Percentiles rank a stretch among this genome's conserved stretches.
These are phyloP conservation scores for Sipunculus nudus DNA, from an alignment of 2,888 invertebrate genomes.

Conservation along the genomic window DNA sequence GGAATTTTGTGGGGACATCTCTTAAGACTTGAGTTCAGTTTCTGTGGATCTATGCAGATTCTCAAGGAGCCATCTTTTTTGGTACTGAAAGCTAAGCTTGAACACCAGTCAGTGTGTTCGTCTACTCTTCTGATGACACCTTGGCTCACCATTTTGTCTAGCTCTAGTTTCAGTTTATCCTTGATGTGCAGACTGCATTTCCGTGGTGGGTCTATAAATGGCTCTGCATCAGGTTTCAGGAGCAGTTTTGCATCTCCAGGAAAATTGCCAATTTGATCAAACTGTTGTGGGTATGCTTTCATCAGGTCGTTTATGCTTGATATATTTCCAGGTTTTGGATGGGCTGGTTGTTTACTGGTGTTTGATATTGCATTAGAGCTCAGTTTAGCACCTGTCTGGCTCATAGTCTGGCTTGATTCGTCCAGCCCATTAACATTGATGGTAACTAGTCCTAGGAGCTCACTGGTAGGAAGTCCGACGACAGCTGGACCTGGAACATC, in stretches of 20 bases:
- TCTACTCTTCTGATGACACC: slow-evolving; percentile 20
- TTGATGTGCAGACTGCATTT: slow-evolving; percentile 9
- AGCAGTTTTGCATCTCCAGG: slow-evolving; percentile 3
- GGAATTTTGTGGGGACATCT: slow-evolving; percentile 18
- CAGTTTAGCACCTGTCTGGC: too few relatives aligned
- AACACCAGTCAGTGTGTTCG: slow-evolving; percentile 22
- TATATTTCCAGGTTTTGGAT: too few relatives aligned
- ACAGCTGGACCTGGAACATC: slow-evolving; percentile 23
- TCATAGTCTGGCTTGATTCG: too few relatives aligned
- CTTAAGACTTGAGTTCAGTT: slow-evolving; percentile 23
- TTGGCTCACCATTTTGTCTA: slow-evolving; percentile 21
- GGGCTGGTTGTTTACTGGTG: too few relatives aligned
- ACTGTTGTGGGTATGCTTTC: slow-evolving; percentile 9
- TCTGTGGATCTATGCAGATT: slow-evolving; percentile 6
- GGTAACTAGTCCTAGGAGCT: slow-evolving; percentile 13
- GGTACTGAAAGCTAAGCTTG: slow-evolving; percentile 13
- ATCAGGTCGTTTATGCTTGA: too few relatives aligned
- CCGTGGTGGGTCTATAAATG: slow-evolving; percentile 20
- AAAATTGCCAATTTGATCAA: slow-evolving; percentile 18
- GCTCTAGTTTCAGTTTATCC: slow-evolving; percentile 13
- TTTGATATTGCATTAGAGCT: too few relatives aligned
- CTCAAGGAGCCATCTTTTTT: too few relatives aligned
- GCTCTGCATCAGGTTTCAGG: background rate
- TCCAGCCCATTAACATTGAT: slow-evolving; percentile 5
- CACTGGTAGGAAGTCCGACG: slow-evolving; percentile 23